phyloP scores from a whole-genome alignment of 2,113 vertebrate species.

The Myxocyprinus asiaticus region DNA sequence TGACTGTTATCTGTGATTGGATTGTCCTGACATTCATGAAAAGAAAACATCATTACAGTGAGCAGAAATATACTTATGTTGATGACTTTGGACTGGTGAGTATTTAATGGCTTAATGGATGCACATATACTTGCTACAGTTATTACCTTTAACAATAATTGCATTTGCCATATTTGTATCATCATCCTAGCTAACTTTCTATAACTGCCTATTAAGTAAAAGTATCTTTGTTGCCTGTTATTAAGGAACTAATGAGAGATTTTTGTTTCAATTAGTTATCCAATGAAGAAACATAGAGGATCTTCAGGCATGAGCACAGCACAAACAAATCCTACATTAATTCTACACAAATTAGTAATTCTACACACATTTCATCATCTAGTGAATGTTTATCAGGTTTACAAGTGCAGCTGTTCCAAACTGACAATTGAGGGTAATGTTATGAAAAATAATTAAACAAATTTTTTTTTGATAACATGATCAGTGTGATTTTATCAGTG shows the following conservation, averaged over 20 bases:
- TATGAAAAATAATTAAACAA: neutral
- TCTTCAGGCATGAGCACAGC: neutral
- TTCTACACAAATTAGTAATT: neutral
- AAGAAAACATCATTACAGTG: constrained; percentile 78
- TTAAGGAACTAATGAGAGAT: neutral
- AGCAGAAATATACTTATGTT: constrained; percentile 85
- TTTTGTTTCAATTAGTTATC: constrained; percentile 37
- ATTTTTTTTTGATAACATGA: neutral
- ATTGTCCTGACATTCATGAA: constrained; percentile 81
- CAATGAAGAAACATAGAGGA: constrained; percentile 42
- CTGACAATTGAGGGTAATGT: neutral
- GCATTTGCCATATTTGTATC: neutral
- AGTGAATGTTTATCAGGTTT: neutral
- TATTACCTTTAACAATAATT: neutral
- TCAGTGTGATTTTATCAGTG: neutral
- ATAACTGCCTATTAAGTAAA: neutral
- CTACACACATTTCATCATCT: neutral
- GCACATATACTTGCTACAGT: neutral
- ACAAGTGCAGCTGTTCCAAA: neutral
- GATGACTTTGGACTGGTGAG: constrained; percentile 80
- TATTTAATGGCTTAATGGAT: neutral
- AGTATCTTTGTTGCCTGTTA: neutral
- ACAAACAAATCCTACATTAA: neutral
- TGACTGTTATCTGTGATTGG: constrained; percentile 83
- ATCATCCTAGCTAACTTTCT: neutral